Conservation (phyloP, 2,888 invertebrate genomes). For the Pelosia muscerda region DNA sequence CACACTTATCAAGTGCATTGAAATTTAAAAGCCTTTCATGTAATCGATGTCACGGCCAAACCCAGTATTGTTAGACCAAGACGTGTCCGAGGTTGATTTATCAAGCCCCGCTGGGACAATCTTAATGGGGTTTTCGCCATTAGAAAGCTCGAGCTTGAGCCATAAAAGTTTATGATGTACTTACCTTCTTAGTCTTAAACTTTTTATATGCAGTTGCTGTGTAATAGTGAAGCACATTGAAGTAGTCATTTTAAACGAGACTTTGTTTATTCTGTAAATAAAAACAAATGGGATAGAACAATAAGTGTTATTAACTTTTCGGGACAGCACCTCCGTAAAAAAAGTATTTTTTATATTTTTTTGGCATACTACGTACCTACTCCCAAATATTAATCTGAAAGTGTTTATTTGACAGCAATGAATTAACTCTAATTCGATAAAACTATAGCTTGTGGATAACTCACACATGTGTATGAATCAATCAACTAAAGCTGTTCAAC, state of each 20-base stretch:
- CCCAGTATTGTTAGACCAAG: slow-evolving; percentile 12
- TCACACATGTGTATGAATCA: no score
- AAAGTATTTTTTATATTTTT: not conserved
- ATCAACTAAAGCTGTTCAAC: no score
- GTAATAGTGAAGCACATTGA: not conserved
- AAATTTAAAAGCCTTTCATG: not conserved
- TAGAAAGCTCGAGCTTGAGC: slow-evolving; percentile 38
- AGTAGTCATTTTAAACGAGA: slow-evolving; percentile 10
- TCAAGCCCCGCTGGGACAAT: slow-evolving; percentile 32
- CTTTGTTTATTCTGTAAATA: not conserved
- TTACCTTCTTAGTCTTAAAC: slow-evolving; percentile 35
- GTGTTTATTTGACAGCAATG: not conserved
- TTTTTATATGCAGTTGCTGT: slow-evolving; percentile 26
- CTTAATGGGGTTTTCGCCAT: slow-evolving; percentile 44
- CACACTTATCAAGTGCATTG: no score
- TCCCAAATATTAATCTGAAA: not conserved
- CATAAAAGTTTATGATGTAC: slow-evolving; percentile 43
- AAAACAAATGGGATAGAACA: not conserved
- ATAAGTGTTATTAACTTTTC: not conserved
- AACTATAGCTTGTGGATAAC: no score
- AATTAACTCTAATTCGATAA: not conserved
- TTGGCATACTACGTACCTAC: not conserved
- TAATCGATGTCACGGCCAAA: not conserved
- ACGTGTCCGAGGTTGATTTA: slow-evolving; percentile 40
- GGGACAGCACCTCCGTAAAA: not conserved